Percentiles rank a stretch among this genome's conserved stretches.
Evolutionary conservation across 1,140 invertebrate genomes (phyloP).

Genomic region (Drosophila grimshawi): DNA sequence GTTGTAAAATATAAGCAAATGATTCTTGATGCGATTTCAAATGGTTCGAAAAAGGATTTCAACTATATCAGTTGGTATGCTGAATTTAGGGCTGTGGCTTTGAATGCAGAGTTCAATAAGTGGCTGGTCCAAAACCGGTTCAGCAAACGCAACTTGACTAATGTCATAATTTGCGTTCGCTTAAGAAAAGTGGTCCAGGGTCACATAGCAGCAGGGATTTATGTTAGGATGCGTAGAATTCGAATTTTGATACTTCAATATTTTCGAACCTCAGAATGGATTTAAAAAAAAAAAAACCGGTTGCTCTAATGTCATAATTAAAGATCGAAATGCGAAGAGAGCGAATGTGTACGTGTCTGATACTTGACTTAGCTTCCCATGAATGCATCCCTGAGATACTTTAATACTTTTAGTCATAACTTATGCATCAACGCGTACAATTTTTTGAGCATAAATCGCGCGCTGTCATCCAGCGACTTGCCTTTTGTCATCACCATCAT

Average conservation of each 20-base stretch:
- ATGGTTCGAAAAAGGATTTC: background rate
- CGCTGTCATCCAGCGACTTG: constrained; percentile 69
- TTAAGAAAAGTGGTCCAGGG: no score
- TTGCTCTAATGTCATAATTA: constrained; percentile 42
- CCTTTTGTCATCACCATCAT: constrained; percentile 64
- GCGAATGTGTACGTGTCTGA: constrained; percentile 10
- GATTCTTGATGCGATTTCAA: background rate
- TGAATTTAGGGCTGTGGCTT: no score
- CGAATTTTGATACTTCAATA: no score
- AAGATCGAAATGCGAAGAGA: background rate
- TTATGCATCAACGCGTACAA: constrained; percentile 81
- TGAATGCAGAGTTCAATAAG: no score
- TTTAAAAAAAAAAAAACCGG: background rate
- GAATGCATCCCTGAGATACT: constrained; percentile 59
- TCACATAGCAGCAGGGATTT: no score
- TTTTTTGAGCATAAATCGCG: constrained; percentile 75
- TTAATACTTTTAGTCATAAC: constrained; percentile 54
- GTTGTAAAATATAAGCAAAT: background rate
- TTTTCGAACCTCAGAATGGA: no score
- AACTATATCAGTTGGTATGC: no score
- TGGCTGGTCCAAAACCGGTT: constrained; percentile 1
- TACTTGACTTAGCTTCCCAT: constrained; percentile 22
- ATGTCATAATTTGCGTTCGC: constrained; percentile 2
- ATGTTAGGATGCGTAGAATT: no score
- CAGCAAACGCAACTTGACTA: background rate